Evolutionary conservation across 2,113 vertebrate genomes (phyloP).

Genomic region (Globicephala melas): DNA sequence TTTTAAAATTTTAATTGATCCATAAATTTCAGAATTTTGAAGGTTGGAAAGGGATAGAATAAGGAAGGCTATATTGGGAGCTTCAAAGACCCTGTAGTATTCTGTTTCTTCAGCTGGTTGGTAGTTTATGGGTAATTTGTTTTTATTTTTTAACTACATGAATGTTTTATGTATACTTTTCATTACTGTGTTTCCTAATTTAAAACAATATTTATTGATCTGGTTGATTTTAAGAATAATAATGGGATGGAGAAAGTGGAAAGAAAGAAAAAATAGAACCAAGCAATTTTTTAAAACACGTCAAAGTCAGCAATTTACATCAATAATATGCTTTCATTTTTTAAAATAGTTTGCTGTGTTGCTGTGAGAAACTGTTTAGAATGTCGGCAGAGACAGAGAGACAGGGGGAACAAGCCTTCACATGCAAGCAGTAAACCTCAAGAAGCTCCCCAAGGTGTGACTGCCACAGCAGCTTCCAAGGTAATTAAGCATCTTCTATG

Average conservation of each 20-base stretch:
- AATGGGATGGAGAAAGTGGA: not conserved
- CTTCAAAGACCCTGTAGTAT: not conserved
- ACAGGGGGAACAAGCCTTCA: slow-evolving; percentile 84
- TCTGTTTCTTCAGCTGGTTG: not conserved
- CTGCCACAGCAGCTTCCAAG: slow-evolving; percentile 84
- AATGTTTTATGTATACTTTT: not conserved
- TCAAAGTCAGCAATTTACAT: not conserved
- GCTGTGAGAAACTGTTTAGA: slow-evolving; percentile 96
- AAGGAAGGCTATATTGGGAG: not conserved
- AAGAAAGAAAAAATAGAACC: not conserved
- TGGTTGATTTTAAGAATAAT: not conserved
- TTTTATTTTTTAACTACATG: not conserved
- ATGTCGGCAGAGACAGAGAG: slow-evolving; percentile 92
- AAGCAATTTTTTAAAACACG: not conserved
- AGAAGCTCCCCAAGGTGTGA: slow-evolving; percentile 85
- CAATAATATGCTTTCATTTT: slow-evolving; percentile 64
- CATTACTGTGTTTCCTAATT: not conserved
- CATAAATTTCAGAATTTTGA: not conserved
- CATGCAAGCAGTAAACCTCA: slow-evolving; percentile 87
- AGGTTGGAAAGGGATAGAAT: not conserved
- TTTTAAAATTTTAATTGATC: not conserved
- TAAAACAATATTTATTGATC: not conserved
- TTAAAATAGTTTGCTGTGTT: slow-evolving; percentile 93
- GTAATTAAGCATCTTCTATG: slow-evolving; percentile 75
- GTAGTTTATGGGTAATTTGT: not conserved